Evolutionary conservation across 1,140 invertebrate species (phyloP).

Genomic region (Aphis gossypii): DNA sequence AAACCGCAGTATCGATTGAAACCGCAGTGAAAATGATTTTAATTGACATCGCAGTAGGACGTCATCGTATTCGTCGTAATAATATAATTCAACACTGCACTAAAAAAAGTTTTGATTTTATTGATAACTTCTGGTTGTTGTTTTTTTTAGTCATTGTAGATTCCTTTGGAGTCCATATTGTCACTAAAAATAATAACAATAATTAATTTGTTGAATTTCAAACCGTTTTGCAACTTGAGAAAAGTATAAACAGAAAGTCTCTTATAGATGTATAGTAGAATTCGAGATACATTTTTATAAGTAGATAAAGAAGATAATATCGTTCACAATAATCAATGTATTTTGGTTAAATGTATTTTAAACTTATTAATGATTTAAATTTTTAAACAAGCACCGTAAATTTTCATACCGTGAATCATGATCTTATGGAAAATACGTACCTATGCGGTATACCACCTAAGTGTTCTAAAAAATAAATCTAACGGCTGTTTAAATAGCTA

Average conservation of each 20-base stretch:
- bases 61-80: neutral
- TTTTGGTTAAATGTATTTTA: neutral
- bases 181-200: neutral
- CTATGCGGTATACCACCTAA: neutral
- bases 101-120: neutral
- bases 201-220: neutral
- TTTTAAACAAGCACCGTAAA: neutral
- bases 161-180: neutral
- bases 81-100: neutral
- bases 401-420: neutral
- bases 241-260: neutral
- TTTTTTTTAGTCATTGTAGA: neutral
- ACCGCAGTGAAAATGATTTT: neutral
- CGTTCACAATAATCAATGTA: neutral
- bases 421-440: neutral
- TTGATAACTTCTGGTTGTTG: neutral
- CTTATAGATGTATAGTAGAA: neutral
- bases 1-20: neutral
- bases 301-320: neutral
- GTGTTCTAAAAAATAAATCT: too few species aligned
- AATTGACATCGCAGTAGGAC: slow-evolving; percentile 17
- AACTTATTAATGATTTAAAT: neutral
- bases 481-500: too few species aligned
- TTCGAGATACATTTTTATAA: neutral
- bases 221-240: neutral